Evolutionary conservation across 30 jellyfish, hydroid and myxozoan genomes (phyloP).

Genomic region (Phacellophora camtschatica): DNA sequence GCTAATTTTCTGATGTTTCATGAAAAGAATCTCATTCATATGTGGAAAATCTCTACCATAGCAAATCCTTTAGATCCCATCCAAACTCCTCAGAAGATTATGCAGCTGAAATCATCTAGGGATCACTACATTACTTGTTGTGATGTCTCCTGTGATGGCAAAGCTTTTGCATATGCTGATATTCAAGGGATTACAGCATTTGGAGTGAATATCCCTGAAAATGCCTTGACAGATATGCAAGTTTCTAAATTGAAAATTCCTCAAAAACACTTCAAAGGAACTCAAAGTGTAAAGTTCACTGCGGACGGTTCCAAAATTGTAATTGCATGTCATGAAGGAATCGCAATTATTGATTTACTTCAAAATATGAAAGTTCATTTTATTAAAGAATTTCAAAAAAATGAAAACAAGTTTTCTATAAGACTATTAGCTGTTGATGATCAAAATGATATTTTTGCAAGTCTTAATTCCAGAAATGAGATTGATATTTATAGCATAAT

Average conservation of each 20-base stretch:
- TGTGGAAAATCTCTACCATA: slow-evolving; percentile 62
- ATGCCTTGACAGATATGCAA: neutral
- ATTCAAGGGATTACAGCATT: neutral
- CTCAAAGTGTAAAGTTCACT: slow-evolving; percentile 7
- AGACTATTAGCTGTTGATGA: slow-evolving; percentile 6
- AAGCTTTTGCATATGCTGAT: slow-evolving; percentile 47
- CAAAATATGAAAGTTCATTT: neutral
- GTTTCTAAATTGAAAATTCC: slow-evolving; percentile 26
- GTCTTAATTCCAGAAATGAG: slow-evolving; percentile 12
- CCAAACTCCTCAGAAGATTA: slow-evolving; percentile 24
- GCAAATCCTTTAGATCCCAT: neutral
- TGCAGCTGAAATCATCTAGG: slow-evolving; percentile 43
- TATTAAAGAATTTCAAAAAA: neutral
- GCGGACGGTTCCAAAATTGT: slow-evolving; percentile 33
- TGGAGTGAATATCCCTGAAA: neutral
- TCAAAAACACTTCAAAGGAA: slow-evolving; percentile 12
- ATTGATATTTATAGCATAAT: slow-evolving; percentile 15
- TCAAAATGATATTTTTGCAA: slow-evolving; percentile 11
- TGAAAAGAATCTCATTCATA: slow-evolving; percentile 32
- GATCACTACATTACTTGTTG: slow-evolving; percentile 33
- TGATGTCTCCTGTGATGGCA: slow-evolving; percentile 68
- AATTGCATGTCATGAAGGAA: slow-evolving; percentile 14
- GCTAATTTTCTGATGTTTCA: slow-evolving; percentile 40
- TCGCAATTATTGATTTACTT: neutral
- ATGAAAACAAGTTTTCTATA: slow-evolving; percentile 18